These are phyloP conservation scores for Spea multiplicata DNA, from an alignment of 2,113 vertebrate species.

Conservation along the genomic window DNA sequence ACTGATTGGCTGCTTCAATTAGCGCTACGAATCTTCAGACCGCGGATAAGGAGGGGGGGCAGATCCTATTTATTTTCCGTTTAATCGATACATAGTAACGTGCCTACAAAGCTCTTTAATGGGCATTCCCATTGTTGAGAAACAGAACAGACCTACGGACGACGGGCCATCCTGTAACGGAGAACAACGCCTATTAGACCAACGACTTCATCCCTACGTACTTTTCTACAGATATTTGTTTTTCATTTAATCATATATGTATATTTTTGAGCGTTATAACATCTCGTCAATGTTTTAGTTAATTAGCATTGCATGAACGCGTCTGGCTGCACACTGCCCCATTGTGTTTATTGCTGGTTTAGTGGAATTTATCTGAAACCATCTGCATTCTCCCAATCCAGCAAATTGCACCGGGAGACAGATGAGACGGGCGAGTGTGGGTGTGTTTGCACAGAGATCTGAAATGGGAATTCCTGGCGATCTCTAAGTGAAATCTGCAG, in stretches of 20 bases:
- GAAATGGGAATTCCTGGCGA: constrained; percentile 13
- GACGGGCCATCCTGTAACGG: no score
- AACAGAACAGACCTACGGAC: no score
- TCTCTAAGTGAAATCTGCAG: background rate
- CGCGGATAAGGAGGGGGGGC: no score
- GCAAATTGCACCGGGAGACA: background rate
- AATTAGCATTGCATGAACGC: background rate
- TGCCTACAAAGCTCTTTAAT: no score
- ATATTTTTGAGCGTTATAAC: background rate
- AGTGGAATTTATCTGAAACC: background rate
- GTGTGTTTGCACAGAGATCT: constrained; percentile 3
- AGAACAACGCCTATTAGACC: no score
- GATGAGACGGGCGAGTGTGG: constrained; percentile 1
- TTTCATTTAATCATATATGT: background rate
- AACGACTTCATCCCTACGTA: no score
- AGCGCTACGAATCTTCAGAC: no score
- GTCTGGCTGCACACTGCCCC: background rate
- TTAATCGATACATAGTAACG: no score
- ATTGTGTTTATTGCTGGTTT: background rate
- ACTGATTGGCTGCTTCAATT: no score
- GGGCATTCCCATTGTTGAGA: no score
- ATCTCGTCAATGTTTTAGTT: background rate
- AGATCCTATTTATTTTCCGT: no score
- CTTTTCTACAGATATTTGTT: background rate
- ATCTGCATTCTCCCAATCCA: background rate